Base-by-base conservation (phyloP, 2,113 vertebrate species). In the Maccullochella peelii region DNA sequence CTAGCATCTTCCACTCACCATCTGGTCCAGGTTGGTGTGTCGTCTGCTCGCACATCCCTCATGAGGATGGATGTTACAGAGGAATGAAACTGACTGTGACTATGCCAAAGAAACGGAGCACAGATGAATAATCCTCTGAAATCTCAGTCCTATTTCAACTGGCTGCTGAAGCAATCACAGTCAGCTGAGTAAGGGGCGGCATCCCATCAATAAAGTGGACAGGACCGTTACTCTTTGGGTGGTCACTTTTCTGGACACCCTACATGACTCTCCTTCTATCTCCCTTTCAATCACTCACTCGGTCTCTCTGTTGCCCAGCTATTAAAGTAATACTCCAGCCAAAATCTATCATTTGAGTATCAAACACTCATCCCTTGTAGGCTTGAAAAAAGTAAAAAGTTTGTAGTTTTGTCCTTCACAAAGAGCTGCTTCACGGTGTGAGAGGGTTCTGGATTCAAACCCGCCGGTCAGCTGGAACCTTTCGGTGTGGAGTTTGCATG, bases 151-250 rank as follows among this genome's bases (percentile, higher is more conserved):
- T 73, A 23, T 79, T 82, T 82, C 44, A 72, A 25, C 44, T 71
- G 33, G 85, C 68, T 38, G 54, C 75, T 57, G 67, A 77, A 67
- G 62, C 77, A 84, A 78, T 88, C 73, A 25, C 77, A 65, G 50
- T 59, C 36, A 73, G 66, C 61, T 23, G 38, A 63, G 66, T 54
- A 58, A 12, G 61, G 47, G 38, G 25, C 33, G n/a, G 44, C 0
- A 15, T 57, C 38, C 10, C 71, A 85, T 85, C 72, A 77, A 83
- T 87, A 77, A 85, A 78, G 59, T 58, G 58, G 83, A 88, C 69
- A 49, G 76, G 73, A 73, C 69, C n/a, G 73, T 81, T 67, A 42
- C 67, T 85, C 65, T 75, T 38, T 75, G 55, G 55, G 80, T 72
- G 80, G 80, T 75, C 62, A 54, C 68, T 78, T 74, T 80, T 50